These are phyloP conservation scores for Physocephala rufipes DNA, from an alignment of 2,888 invertebrate genomes.

Conservation along the genomic window DNA sequence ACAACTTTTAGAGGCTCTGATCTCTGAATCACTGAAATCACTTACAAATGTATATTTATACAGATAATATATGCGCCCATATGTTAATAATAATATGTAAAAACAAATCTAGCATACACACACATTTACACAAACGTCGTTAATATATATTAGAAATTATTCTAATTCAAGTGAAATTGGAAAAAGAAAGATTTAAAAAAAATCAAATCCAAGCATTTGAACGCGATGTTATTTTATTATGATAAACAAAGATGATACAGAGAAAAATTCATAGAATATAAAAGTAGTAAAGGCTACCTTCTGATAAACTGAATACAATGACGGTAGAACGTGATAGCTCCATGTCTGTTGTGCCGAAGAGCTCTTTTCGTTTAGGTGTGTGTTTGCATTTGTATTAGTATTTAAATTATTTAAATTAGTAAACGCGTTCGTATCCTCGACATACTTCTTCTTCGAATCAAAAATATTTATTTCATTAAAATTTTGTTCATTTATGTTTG, in stretches of 20 bases:
- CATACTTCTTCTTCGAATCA: conserved; percentile 54
- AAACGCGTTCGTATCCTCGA: conserved; percentile 57
- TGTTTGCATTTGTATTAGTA: conserved; percentile 48
- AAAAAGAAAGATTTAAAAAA: conserved; percentile 18
- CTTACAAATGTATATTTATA: too few species aligned
- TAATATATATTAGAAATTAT: conserved; percentile 2
- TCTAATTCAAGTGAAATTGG: conserved; percentile 15
- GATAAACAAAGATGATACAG: conserved; percentile 4
- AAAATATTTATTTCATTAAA: conserved; percentile 44
- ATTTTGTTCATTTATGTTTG: too few species aligned
- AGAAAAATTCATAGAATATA: conserved; percentile 21
- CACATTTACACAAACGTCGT: too few species aligned
- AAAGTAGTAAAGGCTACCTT: conserved; percentile 73
- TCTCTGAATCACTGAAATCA: too few species aligned
- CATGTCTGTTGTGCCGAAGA: conserved; percentile 71
- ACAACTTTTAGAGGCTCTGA: too few species aligned
- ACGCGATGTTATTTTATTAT: neutral
- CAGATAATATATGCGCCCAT: too few species aligned
- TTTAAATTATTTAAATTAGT: conserved; percentile 42
- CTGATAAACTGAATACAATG: conserved; percentile 84
- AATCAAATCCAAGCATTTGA: conserved; percentile 8
- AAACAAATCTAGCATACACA: too few species aligned
- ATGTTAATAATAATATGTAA: too few species aligned
- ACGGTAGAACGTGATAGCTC: conserved; percentile 87
- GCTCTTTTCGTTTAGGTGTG: conserved; percentile 59